Evolutionary conservation across 2,888 invertebrate species (phyloP), one percentile per base, ranked within the genome.

Genomic region (Falcaria lacertinaria): DNA sequence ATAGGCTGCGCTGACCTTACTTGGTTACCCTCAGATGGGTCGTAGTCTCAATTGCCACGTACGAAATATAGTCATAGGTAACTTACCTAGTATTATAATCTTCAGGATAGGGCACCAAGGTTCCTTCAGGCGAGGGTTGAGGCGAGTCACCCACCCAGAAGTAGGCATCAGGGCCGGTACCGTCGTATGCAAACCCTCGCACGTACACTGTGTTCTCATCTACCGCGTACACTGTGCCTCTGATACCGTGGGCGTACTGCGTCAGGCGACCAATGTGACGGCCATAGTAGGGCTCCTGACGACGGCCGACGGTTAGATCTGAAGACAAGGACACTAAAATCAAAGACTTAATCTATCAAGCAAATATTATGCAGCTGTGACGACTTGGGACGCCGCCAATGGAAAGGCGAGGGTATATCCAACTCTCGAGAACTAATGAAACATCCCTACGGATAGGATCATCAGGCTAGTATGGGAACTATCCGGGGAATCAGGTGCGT

Each of bases 61-160:
- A n/a, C n/a, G n/a, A n/a, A n/a, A n/a, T n/a, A n/a, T n/a, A n/a
- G n/a, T n/a, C n/a, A n/a, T n/a, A n/a, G n/a, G n/a, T 11, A 16
- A 80, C 92, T 91, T 78, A 96, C 97, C 94, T 93, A 72, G 93
- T 94, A 44, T 90, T 90, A 74, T 94, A 95, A 66, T 95, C 94
- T 69, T 96, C 96, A 22, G 96, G 96, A 75, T 95, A 96, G 15
- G 97, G 96, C 69, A 97, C 94, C 48, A 96, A 92, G 48, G 92
- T 93, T 46, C 97, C 97, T 41, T 94, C 94, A 15, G 96, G 96
- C 56, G 93, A 93, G 1, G 96, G 96, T 52, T 94, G 91, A 1
- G 93, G 91, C 2, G 94, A 93, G 66, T 94, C 95, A 11, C 97
- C 97, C 46, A 96, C 94, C 97, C 96, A 97, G 90, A 97, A 97